Base-by-base conservation (phyloP, 2,113 vertebrate species). In the Rynchops niger region DNA sequence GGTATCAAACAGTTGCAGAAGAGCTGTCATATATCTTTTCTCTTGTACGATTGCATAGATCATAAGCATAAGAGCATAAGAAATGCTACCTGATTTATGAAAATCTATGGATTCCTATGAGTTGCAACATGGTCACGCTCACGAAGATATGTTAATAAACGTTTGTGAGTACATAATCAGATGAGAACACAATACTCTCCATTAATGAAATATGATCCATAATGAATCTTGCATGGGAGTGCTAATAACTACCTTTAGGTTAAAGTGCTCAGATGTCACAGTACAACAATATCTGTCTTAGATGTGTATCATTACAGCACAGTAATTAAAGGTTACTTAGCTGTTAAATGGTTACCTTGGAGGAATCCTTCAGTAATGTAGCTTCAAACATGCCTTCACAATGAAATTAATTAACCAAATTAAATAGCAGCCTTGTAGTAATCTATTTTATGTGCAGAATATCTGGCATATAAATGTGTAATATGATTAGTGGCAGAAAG, bases 301-400 rank as follows among this genome's bases (percentile, higher is more conserved):
- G 73, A 94, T 95, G 70, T 79, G 76, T 94, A 85, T 94, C 83
- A 93, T 95, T 97, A 88, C n/a, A 47, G 53, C 42, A 58, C 95
- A 95, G 82, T 96, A 95, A 95, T 90, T 97, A 69, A 97, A 96
- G 89, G 50, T 86, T 96, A 82, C 38, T 94, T 94, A 71, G 95
- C 61, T 93, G 12, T 95, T 97, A 94, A 96, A 93, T 77, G 32
- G 49, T 94, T 96, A 95, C 67, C 58, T 97, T 94, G 77, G 86
- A 92, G 67, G 90, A 95, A 95, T 93, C 45, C 72, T 78, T 95
- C 82, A 89, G 47, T 82, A 85, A 85, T 14, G 17, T 52, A 47
- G 72, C 50, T 97, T 96, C 80, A 96, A 82, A 66, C 66, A 81
- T 92, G 58, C 62, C 63, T 96, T 87, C 50, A 82, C 56, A 83